Evolutionary conservation across 23 tunicate genomes (phyloP), one percentile per base, ranked within the genome.

Genomic region (Clavelina lepadiformis): DNA sequence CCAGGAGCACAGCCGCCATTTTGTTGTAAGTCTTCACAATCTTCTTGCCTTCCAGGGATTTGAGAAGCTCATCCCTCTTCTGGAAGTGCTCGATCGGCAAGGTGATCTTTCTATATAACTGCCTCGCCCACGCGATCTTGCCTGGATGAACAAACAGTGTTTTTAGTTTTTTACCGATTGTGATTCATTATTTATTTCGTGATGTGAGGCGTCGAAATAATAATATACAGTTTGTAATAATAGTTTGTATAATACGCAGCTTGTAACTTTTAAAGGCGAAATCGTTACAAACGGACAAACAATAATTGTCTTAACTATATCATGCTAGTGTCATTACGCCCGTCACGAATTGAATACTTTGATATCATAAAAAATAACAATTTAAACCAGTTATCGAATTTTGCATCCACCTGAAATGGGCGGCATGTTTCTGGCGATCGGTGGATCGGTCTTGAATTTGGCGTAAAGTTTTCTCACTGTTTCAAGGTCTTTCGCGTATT

Each of bases 361-460:
- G n/a, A n/a, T n/a, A n/a, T n/a, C n/a, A n/a, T n/a, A n/a, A n/a
- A n/a, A n/a, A n/a, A n/a, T n/a, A n/a, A n/a, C n/a, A n/a, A n/a
- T n/a, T n/a, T n/a, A n/a, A n/a, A n/a, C n/a, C n/a, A 55, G 11
- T 8, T 20, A 55, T 31, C 11, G 31, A 31, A 73, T 15, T 5
- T 31, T 3, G 34, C 4, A 38, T 25, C n/a, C 47, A 80, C 95
- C 95, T 51, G 99, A 69, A 30, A 94, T 74, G 0, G 99, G 99
- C 22, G 99, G 99, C 46, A 94, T 60, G 62, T 94, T 94, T 28
- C 95, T 69, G 18, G 99, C 91, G 26, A 80, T 76, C 20, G 95
- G 99, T 21, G 99, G 99, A 28, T 94, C 99, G 21, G 70, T 60
- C 57, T 94, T 94, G 47, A 74, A 73, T 63, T 94, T 94, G 61